phyloP scores from a whole-genome alignment of 2,113 vertebrate species.

The Hydropotes inermis region DNA sequence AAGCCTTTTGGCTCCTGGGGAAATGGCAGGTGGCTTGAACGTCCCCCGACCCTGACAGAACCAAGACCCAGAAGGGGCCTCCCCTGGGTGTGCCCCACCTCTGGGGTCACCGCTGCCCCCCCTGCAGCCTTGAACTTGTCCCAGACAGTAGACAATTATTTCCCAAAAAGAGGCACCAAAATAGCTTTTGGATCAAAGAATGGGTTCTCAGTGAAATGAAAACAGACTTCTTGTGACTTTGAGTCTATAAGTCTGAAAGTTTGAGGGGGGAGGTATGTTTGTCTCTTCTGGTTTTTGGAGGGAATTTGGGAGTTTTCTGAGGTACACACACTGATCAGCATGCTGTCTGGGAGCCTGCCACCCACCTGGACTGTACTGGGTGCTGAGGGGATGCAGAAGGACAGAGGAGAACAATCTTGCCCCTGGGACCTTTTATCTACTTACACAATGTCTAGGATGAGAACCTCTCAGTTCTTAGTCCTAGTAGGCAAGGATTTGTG shows the following conservation, averaged over 20 bases:
- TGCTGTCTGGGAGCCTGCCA: not conserved
- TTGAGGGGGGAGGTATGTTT: not conserved
- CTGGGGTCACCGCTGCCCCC: not conserved
- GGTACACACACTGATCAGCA: too few relatives aligned
- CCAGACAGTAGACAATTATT: not conserved
- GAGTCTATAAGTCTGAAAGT: not conserved
- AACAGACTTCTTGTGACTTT: not conserved
- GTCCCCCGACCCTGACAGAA: fast-evolving
- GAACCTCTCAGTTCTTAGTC: not conserved
- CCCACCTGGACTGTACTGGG: not conserved
- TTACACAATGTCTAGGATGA: not conserved
- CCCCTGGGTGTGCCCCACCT: not conserved
- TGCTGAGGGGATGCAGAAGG: fast-evolving
- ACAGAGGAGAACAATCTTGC: not conserved
- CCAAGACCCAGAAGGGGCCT: not conserved
- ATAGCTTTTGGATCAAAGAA: not conserved
- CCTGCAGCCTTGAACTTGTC: not conserved
- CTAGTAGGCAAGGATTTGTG: fast-evolving
- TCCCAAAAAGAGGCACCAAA: not conserved
- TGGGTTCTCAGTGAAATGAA: not conserved
- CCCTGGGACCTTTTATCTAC: fast-evolving
- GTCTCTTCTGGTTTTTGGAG: not conserved
- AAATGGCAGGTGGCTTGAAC: not conserved
- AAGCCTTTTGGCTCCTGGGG: not conserved
- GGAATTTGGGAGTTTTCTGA: not conserved